phyloP scores from a whole-genome alignment of 1,140 invertebrate species.

The Dreissena rostriformis region DNA sequence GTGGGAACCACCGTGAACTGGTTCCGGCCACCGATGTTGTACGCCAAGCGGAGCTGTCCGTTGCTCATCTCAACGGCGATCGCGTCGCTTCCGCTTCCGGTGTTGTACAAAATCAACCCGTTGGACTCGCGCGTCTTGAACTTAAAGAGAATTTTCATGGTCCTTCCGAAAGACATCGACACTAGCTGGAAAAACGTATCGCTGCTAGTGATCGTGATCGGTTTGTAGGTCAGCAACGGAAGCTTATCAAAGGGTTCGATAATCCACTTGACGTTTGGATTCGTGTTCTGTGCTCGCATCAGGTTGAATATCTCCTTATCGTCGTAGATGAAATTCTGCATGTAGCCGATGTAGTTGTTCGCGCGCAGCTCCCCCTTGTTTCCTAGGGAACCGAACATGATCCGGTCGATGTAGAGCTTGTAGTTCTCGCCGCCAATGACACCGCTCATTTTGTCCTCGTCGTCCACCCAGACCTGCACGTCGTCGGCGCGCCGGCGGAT shows the following conservation, averaged over 20 bases:
- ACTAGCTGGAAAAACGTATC: slow-evolving; percentile 67
- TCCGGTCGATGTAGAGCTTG: slow-evolving; percentile 55
- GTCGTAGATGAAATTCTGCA: slow-evolving; percentile 72
- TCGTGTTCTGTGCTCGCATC: slow-evolving; percentile 38
- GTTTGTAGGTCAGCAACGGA: slow-evolving; percentile 65
- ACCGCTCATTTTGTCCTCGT: slow-evolving; percentile 49
- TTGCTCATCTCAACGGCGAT: slow-evolving; percentile 92
- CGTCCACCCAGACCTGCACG: slow-evolving; percentile 75
- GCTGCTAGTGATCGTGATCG: slow-evolving; percentile 67
- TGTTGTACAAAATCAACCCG: slow-evolving; percentile 95
- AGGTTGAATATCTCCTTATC: slow-evolving; percentile 64
- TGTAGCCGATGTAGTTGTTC: slow-evolving; percentile 69
- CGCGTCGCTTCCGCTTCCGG: slow-evolving; percentile 95
- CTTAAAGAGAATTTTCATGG: slow-evolving; percentile 70
- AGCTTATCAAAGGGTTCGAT: slow-evolving; percentile 19
- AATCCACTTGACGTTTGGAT: slow-evolving; percentile 21
- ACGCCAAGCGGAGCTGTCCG: slow-evolving; percentile 91
- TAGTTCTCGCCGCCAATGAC: slow-evolving; percentile 57
- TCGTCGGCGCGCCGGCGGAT: slow-evolving; percentile 74
- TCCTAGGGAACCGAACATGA: slow-evolving; percentile 52
- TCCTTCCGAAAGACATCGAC: slow-evolving; percentile 53
- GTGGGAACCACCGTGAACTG: slow-evolving; percentile 83
- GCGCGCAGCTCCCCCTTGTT: slow-evolving; percentile 12
- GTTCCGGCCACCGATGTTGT: slow-evolving; percentile 90
- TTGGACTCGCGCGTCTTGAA: slow-evolving; percentile 85